phyloP scores from a whole-genome alignment of 1,140 invertebrate genomes.

The Teleopsis dalmanni region DNA sequence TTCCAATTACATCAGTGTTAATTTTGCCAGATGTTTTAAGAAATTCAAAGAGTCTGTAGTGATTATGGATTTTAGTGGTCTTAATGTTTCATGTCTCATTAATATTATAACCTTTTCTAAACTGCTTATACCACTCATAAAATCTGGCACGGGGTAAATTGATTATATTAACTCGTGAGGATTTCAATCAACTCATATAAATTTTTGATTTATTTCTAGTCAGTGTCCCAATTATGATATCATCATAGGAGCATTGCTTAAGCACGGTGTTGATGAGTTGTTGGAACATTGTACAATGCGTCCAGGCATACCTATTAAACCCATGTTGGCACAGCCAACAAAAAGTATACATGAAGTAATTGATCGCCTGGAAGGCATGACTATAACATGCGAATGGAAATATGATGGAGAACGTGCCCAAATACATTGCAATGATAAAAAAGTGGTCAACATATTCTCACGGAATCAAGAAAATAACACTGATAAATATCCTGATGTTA shows the following conservation, averaged over 20 bases:
- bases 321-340: slow-evolving; percentile 98
- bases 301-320: slow-evolving; percentile 91
- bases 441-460: slow-evolving; percentile 78
- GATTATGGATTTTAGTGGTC: too few species aligned
- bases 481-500: slow-evolving; percentile 94
- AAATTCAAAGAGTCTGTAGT: too few species aligned
- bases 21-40: too few species aligned
- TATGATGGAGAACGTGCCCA: slow-evolving; percentile 99
- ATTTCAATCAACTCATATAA: background rate
- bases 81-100: too few species aligned
- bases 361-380: slow-evolving; percentile 78
- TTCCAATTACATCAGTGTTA: too few species aligned
- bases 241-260: slow-evolving; percentile 73
- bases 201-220: slow-evolving; percentile 54
- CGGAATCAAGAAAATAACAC: slow-evolving; percentile 99
- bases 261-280: slow-evolving; percentile 72
- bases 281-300: slow-evolving; percentile 79
- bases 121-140: too few species aligned
- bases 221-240: slow-evolving; percentile 94
- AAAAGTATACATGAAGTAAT: slow-evolving; percentile 88
- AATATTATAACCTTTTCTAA: too few species aligned
- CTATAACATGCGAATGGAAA: slow-evolving; percentile 99
- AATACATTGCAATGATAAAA: slow-evolving; percentile 68
- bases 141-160: too few species aligned
- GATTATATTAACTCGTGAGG: too few species aligned